Conservation (phyloP, 2,113 vertebrate species). For the Eurypyga helias region DNA sequence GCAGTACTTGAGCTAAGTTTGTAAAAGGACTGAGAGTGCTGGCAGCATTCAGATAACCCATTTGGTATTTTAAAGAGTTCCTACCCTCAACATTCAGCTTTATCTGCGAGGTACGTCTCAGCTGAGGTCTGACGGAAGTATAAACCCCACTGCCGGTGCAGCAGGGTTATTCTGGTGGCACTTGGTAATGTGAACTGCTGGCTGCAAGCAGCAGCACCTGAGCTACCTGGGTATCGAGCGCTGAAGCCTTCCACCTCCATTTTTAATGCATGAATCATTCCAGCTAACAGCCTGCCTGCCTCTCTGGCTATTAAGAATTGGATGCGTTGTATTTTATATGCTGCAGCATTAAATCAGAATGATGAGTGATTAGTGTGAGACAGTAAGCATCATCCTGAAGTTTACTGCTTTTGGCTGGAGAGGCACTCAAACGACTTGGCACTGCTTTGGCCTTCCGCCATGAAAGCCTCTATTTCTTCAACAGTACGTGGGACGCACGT, state of each 20-base stretch:
- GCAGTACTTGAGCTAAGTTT: neutral
- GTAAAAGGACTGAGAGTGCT: neutral
- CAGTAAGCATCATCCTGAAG: neutral
- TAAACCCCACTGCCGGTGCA: neutral
- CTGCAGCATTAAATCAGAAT: neutral
- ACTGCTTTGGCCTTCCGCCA: slow-evolving; percentile 73
- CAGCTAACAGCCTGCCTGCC: neutral
- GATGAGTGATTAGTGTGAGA: neutral
- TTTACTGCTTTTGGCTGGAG: slow-evolving; percentile 41
- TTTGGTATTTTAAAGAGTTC: neutral
- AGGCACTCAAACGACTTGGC: slow-evolving; percentile 67
- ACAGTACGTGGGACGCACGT: slow-evolving; percentile 94
- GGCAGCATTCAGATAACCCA: neutral
- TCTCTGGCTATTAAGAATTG: neutral
- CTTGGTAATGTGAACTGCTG: neutral
- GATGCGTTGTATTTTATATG: neutral
- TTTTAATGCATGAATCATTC: neutral
- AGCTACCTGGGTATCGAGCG: neutral
- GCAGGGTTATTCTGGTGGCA: neutral
- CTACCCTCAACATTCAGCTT: neutral
- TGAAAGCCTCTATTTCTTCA: slow-evolving; percentile 92
- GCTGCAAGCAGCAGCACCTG: neutral
- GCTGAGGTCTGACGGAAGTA: neutral
- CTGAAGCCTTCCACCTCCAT: neutral
- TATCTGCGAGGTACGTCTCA: neutral